These are phyloP conservation scores for Zosterops pallidus DNA, from an alignment of 2,113 vertebrate species.

Conservation along the genomic window DNA sequence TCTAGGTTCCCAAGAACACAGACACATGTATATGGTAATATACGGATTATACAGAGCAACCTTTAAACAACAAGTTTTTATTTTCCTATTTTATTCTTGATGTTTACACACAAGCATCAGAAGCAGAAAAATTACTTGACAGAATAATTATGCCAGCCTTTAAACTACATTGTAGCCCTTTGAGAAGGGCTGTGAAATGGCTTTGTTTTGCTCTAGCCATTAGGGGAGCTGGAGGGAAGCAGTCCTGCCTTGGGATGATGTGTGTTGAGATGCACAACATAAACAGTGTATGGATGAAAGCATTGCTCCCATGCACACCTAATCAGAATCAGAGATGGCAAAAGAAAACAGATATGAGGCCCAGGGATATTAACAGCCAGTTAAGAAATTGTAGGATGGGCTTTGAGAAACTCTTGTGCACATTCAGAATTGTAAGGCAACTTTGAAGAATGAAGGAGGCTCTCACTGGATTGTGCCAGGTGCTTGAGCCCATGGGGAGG, in stretches of 20 bases:
- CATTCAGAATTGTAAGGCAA: background rate
- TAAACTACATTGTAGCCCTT: background rate
- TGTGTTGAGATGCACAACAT: background rate
- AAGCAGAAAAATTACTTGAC: background rate
- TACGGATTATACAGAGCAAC: background rate
- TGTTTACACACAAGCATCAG: background rate
- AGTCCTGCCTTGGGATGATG: background rate
- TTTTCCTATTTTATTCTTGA: background rate
- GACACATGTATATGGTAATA: background rate
- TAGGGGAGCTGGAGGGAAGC: background rate
- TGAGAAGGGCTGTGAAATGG: background rate
- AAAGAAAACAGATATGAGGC: background rate
- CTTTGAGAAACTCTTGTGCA: background rate
- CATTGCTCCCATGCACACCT: accelerated
- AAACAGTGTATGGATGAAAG: background rate
- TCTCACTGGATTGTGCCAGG: background rate
- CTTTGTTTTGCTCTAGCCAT: background rate
- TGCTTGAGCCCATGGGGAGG: background rate
- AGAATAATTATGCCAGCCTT: background rate
- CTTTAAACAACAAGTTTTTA: background rate
- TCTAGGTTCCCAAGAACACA: constrained; percentile 47
- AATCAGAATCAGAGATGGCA: background rate
- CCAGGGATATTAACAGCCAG: background rate
- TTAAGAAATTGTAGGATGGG: background rate
- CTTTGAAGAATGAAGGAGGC: background rate